phyloP scores from a whole-genome alignment of 1,140 invertebrate genomes.

The Drosophila chauvacae region DNA sequence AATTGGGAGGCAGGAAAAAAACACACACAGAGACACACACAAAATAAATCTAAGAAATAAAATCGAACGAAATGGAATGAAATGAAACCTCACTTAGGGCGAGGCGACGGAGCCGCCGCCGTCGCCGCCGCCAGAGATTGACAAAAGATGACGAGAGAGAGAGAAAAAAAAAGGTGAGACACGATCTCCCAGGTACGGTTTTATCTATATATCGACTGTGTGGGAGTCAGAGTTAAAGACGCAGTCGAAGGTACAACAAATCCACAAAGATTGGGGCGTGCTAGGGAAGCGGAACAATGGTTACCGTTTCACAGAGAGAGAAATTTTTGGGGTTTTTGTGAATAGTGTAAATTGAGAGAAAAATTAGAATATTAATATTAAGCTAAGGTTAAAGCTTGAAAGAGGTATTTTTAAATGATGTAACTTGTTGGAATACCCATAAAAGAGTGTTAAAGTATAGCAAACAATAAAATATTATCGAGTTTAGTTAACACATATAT shows the following conservation, averaged over 20 bases:
- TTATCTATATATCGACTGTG: constrained; percentile 24
- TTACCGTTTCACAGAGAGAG: constrained; percentile 34
- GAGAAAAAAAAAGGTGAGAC: constrained; percentile 33
- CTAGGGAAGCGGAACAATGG: constrained; percentile 51
- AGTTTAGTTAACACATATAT: too few relatives aligned
- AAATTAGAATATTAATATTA: background rate
- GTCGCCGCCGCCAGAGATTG: constrained; percentile 64
- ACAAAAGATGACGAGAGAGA: constrained; percentile 58
- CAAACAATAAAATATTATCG: too few relatives aligned
- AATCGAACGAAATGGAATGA: constrained; percentile 60
- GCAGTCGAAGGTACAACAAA: constrained; percentile 26
- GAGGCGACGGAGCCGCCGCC: constrained; percentile 46
- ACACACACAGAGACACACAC: background rate
- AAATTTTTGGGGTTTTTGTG: background rate
- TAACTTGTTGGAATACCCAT: too few relatives aligned
- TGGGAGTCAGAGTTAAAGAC: constrained; percentile 31
- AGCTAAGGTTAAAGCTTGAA: background rate
- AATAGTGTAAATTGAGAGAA: background rate
- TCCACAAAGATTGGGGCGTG: constrained; percentile 43
- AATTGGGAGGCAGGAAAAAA: constrained; percentile 51
- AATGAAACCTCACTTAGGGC: constrained; percentile 72
- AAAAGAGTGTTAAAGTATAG: too few relatives aligned
- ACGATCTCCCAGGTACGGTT: constrained; percentile 40
- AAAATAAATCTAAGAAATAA: constrained; percentile 33
- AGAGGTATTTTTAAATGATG: too few relatives aligned